Evolutionary conservation across 2,888 invertebrate species (phyloP).

Genomic region (Clanis bilineata): DNA sequence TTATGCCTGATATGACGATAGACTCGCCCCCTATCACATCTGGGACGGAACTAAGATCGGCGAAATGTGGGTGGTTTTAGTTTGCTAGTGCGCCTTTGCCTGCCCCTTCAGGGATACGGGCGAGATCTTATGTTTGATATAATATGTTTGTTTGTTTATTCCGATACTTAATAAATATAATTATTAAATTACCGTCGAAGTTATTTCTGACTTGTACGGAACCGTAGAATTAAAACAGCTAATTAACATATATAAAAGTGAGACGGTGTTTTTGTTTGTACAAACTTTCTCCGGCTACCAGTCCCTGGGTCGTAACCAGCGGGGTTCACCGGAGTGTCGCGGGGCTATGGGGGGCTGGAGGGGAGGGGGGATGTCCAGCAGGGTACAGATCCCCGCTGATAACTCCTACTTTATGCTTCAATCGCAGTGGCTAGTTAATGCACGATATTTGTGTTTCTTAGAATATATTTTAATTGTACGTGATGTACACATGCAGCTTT

Average conservation of each 20-base stretch:
- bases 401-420: background rate
- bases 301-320: background rate
- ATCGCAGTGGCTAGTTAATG: background rate
- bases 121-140: no score
- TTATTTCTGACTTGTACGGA: no score
- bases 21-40: no score
- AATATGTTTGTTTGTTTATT: no score
- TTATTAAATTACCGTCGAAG: no score
- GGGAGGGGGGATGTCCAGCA: background rate
- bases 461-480: background rate
- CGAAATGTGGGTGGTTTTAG: no score
- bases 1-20: no score
- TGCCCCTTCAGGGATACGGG: no score
- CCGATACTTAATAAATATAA: no score
- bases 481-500: no score
- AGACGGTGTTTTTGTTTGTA: background rate
- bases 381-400: background rate
- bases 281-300: constrained; percentile 1
- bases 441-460: background rate
- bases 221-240: background rate
- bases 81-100: no score
- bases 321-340: background rate
- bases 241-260: constrained; percentile 6
- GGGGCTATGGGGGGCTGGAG: background rate
- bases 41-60: no score